These are phyloP conservation scores for Epinotia demarniana DNA, from an alignment of 2,888 invertebrate genomes.

Conservation along the genomic window DNA sequence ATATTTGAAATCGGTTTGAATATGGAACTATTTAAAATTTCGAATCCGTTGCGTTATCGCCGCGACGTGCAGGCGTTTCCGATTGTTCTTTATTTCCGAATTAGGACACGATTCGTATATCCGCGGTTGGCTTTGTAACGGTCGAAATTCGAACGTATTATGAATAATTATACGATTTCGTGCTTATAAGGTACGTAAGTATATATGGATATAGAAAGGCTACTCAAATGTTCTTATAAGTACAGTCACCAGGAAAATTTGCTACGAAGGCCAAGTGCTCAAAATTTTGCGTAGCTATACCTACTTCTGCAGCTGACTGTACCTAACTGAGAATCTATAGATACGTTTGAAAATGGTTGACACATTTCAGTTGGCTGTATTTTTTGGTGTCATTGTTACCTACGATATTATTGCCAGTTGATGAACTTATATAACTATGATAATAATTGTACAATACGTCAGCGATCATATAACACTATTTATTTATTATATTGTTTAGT, in stretches of 20 bases:
- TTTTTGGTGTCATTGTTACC: no score
- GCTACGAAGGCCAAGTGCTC: no score
- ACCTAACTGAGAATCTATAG: no score
- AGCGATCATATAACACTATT: background rate
- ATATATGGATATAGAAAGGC: background rate
- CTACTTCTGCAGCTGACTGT: no score
- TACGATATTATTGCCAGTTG: no score
- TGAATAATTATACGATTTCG: conserved; percentile 43
- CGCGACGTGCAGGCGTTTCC: conserved; percentile 79
- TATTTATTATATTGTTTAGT: background rate
- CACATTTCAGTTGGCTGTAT: no score
- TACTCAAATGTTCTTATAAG: conserved; percentile 6
- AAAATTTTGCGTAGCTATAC: no score
- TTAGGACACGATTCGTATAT: conserved; percentile 56
- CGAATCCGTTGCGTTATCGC: conserved; percentile 84
- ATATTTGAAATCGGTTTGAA: conserved; percentile 81
- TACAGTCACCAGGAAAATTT: no score
- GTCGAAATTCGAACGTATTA: conserved; percentile 41
- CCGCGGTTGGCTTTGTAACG: conserved; percentile 47
- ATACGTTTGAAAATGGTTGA: no score
- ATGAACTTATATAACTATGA: no score
- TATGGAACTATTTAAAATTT: conserved; percentile 84
- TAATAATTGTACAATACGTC: background rate
- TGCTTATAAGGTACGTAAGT: conserved; percentile 33
- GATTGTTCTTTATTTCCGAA: conserved; percentile 71